Evolutionary conservation across 2,113 vertebrate species (phyloP).

Genomic region (Bettongia penicillata): DNA sequence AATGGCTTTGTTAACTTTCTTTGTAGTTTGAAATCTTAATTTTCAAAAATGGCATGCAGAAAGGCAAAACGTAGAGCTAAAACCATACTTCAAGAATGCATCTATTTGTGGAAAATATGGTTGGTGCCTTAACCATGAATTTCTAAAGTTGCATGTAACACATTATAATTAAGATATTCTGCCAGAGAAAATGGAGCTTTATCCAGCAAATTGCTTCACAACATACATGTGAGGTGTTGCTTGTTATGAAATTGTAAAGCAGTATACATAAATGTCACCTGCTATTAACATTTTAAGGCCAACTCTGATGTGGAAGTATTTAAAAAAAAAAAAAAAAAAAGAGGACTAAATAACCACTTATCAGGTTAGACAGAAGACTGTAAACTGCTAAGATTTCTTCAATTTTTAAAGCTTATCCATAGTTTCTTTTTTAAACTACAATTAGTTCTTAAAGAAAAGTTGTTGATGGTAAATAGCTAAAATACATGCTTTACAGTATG

Average conservation of each 20-base stretch:
- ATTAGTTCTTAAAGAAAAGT: slow-evolving; percentile 46
- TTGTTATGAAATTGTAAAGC: not conserved
- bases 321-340: not conserved
- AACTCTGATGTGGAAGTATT: slow-evolving; percentile 35
- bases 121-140: slow-evolving; percentile 50
- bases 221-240: slow-evolving; percentile 44
- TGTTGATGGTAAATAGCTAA: slow-evolving; percentile 36
- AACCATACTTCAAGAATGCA: slow-evolving; percentile 26
- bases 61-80: slow-evolving; percentile 40
- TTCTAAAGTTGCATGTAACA: slow-evolving; percentile 61
- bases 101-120: slow-evolving; percentile 28
- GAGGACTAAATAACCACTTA: not conserved
- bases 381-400: not conserved
- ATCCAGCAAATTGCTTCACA: slow-evolving; percentile 45
- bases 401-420: not conserved
- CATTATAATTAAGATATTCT: slow-evolving; percentile 57
- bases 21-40: slow-evolving; percentile 57
- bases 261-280: not conserved
- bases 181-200: slow-evolving; percentile 44
- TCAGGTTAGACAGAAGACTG: not conserved
- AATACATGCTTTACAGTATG: slow-evolving; percentile 12
- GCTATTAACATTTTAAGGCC: slow-evolving; percentile 47
- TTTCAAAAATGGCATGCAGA: slow-evolving; percentile 26
- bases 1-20: slow-evolving; percentile 66
- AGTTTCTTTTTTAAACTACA: slow-evolving; percentile 46